Evolutionary conservation across 2,888 invertebrate genomes (phyloP), one percentile per base, ranked within the genome.

Genomic region (Sarcophaga carnaria): DNA sequence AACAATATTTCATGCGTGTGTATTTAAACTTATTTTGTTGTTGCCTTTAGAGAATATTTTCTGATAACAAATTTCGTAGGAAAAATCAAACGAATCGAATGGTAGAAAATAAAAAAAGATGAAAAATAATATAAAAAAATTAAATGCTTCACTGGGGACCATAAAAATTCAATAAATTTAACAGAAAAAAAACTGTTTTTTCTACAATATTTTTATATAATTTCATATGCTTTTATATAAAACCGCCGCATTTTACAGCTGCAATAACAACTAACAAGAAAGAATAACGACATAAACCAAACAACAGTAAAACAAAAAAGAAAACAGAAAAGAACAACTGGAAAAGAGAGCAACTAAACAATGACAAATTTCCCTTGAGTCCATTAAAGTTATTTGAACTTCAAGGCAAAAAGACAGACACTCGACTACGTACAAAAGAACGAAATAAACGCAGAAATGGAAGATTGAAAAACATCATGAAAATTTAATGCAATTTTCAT

Each of bases 311-410:
- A 37, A 37, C 10, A 37, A 37, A 37, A 37, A 37, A 22, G 22
- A 66, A 70, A 45, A 25, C 10, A 25, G 47, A 6, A 25, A 75
- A 5, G n/a, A n/a, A 47, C 27, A 67, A 11, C 71, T 27, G 20
- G 60, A 17, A 74, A 59, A 72, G 11, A 25, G 54, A 54, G 54
- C 54, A 54, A 54, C 54, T 54, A 54, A 80, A 81, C 74, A 81
- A 78, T 76, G 79, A 76, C 75, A 84, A 82, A 87, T 84, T 87
- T 87, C 79, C 89, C 88, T 89, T 89, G 89, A 88, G 87, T 88
- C 84, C 79, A 79, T 88, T 88, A 84, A 69, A 88, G 89, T 89
- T 89, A 88, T 79, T 89, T 89, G 89, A 89, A 88, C 89, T 88
- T 80, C 59, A 67, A 60, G 74, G 37, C 59, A 66, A 80, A 54